Conservation (phyloP, 1,140 invertebrate species). For the Reticulitermes speratus region DNA sequence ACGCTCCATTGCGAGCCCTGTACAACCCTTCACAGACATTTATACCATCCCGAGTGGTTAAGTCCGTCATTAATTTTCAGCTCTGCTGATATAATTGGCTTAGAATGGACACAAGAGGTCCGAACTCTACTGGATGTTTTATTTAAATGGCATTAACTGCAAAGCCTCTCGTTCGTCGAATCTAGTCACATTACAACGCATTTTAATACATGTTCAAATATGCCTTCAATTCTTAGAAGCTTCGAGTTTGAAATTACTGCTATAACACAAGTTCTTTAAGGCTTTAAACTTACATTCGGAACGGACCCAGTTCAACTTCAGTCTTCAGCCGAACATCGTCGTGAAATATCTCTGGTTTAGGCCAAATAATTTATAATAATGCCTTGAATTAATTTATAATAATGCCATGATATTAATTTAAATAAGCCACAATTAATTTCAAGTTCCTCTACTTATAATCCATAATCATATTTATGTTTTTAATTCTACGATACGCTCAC, state of each 20-base stretch:
- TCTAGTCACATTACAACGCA: neutral
- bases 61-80: slow-evolving; percentile 12
- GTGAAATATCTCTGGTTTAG: no score
- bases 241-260: neutral
- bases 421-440: no score
- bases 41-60: neutral
- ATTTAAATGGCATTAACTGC: neutral
- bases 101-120: neutral
- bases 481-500: no score
- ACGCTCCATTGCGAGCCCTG: neutral
- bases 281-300: neutral
- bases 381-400: no score
- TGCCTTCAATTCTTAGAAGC: neutral
- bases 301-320: neutral
- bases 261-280: neutral
- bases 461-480: no score
- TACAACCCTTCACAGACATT: neutral
- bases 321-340: no score
- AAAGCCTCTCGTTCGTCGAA: neutral
- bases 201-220: neutral
- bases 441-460: no score
- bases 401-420: no score
- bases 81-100: slow-evolving; percentile 15
- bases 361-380: no score
- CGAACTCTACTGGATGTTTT: neutral